These are phyloP conservation scores for Phyllopteryx taeniolatus DNA, from an alignment of 2,113 vertebrate species.

Conservation along the genomic window DNA sequence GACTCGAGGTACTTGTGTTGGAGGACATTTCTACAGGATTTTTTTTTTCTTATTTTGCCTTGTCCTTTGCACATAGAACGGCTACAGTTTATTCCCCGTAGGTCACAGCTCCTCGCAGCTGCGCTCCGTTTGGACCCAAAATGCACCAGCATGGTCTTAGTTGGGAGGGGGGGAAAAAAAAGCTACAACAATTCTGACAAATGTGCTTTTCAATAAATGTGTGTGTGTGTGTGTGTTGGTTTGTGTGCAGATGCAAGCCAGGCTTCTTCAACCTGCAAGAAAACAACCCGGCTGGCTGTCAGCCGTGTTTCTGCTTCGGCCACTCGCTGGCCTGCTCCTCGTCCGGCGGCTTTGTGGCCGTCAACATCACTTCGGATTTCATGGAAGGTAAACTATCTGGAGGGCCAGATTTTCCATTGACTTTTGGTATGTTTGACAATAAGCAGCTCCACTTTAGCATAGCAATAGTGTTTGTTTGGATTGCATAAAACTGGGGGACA, in stretches of 20 bases:
- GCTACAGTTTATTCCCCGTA: slow-evolving; percentile 20
- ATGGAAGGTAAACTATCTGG: slow-evolving; percentile 71
- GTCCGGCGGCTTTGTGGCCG: slow-evolving; percentile 62
- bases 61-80: slow-evolving; percentile 33
- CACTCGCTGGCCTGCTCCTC: slow-evolving; percentile 81
- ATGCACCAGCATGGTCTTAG: background rate
- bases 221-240: slow-evolving; percentile 27
- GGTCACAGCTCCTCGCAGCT: slow-evolving; percentile 41
- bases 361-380: slow-evolving; percentile 77
- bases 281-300: slow-evolving; percentile 78
- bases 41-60: slow-evolving; percentile 18
- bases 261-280: slow-evolving; percentile 84
- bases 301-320: slow-evolving; percentile 87
- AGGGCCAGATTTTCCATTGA: background rate
- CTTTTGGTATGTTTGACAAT: background rate
- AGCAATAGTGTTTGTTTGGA: background rate
- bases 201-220: background rate
- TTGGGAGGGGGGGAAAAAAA: background rate
- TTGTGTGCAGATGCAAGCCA: slow-evolving; percentile 80
- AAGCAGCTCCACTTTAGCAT: background rate
- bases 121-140: slow-evolving; percentile 15
- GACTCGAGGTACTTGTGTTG: too few relatives aligned
- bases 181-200: background rate
- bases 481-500: background rate
- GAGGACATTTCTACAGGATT: too few relatives aligned